Conservation (phyloP, 1,140 invertebrate genomes). For the Lordiphosa collinella region DNA sequence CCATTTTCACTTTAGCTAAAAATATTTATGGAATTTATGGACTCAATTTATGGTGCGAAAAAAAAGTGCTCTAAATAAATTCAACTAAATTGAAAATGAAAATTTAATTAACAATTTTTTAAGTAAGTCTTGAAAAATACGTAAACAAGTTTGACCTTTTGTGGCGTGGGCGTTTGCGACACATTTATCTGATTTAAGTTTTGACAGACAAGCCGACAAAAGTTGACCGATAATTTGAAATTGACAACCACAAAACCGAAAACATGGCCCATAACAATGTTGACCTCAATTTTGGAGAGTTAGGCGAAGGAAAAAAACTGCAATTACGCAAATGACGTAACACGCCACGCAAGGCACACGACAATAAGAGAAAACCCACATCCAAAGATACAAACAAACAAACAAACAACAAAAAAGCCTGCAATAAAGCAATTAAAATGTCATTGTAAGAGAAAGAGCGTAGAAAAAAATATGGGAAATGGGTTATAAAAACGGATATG, state of each 20-base stretch:
- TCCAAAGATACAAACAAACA: slow-evolving; percentile 8
- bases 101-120: slow-evolving; percentile 1
- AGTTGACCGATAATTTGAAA: slow-evolving; percentile 73
- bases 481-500: slow-evolving; percentile 75
- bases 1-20: slow-evolving; percentile 42
- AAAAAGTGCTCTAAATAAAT: not conserved
- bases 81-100: not conserved
- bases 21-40: slow-evolving; percentile 41
- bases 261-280: slow-evolving; percentile 58
- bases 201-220: slow-evolving; percentile 64
- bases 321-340: slow-evolving; percentile 74
- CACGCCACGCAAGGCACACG: slow-evolving; percentile 59
- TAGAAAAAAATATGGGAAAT: slow-evolving; percentile 53
- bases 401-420: slow-evolving; percentile 15
- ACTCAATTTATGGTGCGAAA: not conserved
- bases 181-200: slow-evolving; percentile 70
- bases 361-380: slow-evolving; percentile 30
- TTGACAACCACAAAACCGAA: slow-evolving; percentile 50
- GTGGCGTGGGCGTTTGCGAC: slow-evolving; percentile 48
- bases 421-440: slow-evolving; percentile 77
- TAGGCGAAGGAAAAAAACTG: slow-evolving; percentile 34
- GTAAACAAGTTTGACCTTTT: slow-evolving; percentile 54
- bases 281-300: slow-evolving; percentile 53
- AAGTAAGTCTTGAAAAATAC: slow-evolving; percentile 26
- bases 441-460: slow-evolving; percentile 50